phyloP scores from a whole-genome alignment of 2,113 vertebrate species.

The Petrocephalus zakoni region DNA sequence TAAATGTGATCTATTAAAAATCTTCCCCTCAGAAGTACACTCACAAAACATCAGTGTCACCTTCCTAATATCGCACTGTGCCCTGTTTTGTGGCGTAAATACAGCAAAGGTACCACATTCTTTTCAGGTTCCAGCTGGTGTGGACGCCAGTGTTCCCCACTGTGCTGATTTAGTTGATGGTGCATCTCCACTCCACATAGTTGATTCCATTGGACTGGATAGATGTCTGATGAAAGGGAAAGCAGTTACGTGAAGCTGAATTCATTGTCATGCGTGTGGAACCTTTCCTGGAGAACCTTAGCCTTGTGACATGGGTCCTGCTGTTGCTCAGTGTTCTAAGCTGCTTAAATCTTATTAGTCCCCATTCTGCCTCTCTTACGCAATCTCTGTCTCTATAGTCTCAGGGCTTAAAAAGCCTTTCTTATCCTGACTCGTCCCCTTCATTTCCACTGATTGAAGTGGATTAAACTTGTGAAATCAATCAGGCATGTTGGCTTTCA shows the following conservation, averaged over 20 bases:
- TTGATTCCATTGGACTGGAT: not conserved
- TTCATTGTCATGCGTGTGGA: not conserved
- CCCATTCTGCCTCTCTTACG: not conserved
- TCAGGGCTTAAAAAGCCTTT: not conserved
- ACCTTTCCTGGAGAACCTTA: not conserved
- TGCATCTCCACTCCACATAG: not conserved
- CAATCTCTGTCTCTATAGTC: not conserved
- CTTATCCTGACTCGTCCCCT: not conserved
- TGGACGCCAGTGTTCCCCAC: not conserved
- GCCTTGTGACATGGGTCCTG: not conserved
- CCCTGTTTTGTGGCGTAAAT: not conserved
- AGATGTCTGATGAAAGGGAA: not conserved
- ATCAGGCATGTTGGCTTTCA: not conserved
- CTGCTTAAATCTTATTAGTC: not conserved
- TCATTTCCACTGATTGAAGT: not conserved
- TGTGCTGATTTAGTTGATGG: not conserved
- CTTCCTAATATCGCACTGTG: not conserved
- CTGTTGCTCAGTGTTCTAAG: not conserved
- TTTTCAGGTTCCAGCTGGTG: not conserved
- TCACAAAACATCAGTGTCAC: not conserved
- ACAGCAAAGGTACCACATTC: not conserved
- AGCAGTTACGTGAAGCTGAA: not conserved
- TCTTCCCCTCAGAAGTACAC: not conserved
- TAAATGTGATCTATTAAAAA: not conserved
- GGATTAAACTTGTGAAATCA: not conserved